A percentile compares a stretch with the other conserved stretches of the same genome.
Evolutionary conservation across 2,797 vertebrate species (phyloP).

Genomic region (Phalloptychus januarius): DNA sequence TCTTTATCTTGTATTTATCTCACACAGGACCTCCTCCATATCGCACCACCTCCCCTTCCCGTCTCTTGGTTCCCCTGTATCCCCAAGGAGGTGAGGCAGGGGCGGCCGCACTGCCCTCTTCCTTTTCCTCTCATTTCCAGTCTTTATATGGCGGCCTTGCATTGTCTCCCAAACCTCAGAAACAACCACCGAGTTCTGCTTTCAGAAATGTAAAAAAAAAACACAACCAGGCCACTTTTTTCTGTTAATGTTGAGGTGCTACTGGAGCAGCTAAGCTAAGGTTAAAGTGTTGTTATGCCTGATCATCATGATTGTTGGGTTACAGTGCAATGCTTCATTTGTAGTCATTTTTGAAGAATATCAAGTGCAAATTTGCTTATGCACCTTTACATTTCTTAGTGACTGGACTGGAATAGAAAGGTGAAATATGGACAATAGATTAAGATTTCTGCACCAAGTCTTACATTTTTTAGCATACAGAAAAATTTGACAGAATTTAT

Average conservation of each 20-base stretch:
- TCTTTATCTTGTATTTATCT: constrained; percentile 10
- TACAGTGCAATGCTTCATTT: constrained; percentile 44
- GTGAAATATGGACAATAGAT: neutral
- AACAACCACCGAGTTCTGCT: constrained; percentile 36
- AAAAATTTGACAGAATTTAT: neutral
- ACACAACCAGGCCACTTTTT: constrained; percentile 10
- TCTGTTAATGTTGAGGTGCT: constrained; percentile 3
- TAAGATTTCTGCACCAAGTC: neutral
- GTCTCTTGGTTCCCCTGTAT: constrained; percentile 48
- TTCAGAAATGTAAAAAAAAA: constrained; percentile 8
- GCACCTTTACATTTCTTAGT: neutral
- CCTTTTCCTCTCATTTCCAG: constrained; percentile 72
- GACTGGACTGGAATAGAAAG: neutral
- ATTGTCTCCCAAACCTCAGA: constrained; percentile 61
- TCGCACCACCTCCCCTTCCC: constrained; percentile 24
- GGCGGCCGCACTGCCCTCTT: constrained; percentile 71
- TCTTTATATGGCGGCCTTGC: constrained; percentile 80
- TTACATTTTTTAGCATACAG: neutral
- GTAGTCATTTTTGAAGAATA: constrained; percentile 6
- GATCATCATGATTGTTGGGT: constrained; percentile 34
- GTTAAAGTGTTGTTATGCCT: constrained; percentile 22
- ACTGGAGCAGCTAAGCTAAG: constrained; percentile 21
- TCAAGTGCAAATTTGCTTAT: neutral
- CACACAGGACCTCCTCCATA: constrained; percentile 9
- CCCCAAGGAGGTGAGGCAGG: constrained; percentile 72